Evolutionary conservation across 1,140 invertebrate species (phyloP), one percentile per base, ranked within the genome.

Genomic region (Odontomachus brunneus): DNA sequence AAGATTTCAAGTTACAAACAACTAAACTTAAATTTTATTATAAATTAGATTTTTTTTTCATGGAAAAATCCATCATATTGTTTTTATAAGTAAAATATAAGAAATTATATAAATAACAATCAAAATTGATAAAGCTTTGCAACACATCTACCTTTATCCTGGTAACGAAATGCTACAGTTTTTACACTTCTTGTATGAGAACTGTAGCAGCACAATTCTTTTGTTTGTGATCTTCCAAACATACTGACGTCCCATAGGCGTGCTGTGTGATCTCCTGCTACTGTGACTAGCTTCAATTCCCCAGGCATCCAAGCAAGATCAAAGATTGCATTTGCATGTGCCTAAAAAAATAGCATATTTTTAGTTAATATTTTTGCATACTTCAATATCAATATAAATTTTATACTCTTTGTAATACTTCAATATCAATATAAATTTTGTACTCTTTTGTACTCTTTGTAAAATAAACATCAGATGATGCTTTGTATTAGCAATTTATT

Each of bases 241-340:
- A 91, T 91, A 17, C 93, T 89, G 3, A 96, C 91, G 92, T 98
- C 97, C 96, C 97, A 97, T 0, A 98, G 92, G 60, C 95, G 94
- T 0, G 96, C 96, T 0, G 96, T 96, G 88, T 98, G 97, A 93
- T 99, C 98, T 5, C 97, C 97, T 69, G 97, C 97, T 1, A 96
- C 97, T 60, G 97, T 98, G 4, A 98, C 95, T 49, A 98, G 94
- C 86, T 96, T 96, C 92, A 96, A 95, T 83, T 97, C 95, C 0
- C 95, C 94, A 5, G 96, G 96, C 93, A 97, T 96, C 98, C 98
- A 99, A 9, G 97, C 96, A 59, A 98, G 88, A 92, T 99, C 98
- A 93, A 98, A 98, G 19, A 98, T 97, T 17, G 97, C 97, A 95
- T 98, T 98, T 84, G 95, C 95, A 92, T 99, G 98, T 59, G 97